Conservation (phyloP, 1,140 invertebrate genomes). For the Papilio machaon region DNA sequence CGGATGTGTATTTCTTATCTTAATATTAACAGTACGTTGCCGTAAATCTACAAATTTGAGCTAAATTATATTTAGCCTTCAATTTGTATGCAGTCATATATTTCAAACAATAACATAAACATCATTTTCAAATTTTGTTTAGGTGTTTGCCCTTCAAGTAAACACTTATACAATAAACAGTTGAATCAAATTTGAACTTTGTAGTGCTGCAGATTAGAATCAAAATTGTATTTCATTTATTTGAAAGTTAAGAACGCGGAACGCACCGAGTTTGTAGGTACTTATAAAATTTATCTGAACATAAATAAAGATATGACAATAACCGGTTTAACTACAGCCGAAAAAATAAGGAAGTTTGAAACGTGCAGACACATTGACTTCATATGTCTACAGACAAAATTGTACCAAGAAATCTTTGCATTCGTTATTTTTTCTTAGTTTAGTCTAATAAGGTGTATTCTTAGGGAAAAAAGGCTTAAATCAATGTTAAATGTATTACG, state of each 20-base stretch:
- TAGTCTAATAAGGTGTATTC: background rate
- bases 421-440: background rate
- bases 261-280: background rate
- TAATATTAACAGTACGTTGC: background rate
- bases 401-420: background rate
- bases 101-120: slow-evolving; percentile 16
- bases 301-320: slow-evolving; percentile 16
- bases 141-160: slow-evolving; percentile 15
- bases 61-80: slow-evolving; percentile 1
- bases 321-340: background rate
- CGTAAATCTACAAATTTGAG: background rate
- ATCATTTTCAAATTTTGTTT: slow-evolving; percentile 18
- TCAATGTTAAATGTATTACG: background rate
- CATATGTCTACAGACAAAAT: background rate
- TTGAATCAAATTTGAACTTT: slow-evolving; percentile 13
- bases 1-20: background rate
- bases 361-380: background rate
- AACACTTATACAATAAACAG: background rate
- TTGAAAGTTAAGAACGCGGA: slow-evolving; percentile 13
- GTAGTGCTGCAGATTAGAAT: background rate
- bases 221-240: background rate
- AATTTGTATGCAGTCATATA: slow-evolving; percentile 1
- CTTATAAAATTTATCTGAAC: slow-evolving; percentile 13
- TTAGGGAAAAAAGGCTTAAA: too few species aligned
- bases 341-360: slow-evolving; percentile 18